Conservation (phyloP, 2,113 vertebrate species). For the Engraulis encrasicolus region DNA sequence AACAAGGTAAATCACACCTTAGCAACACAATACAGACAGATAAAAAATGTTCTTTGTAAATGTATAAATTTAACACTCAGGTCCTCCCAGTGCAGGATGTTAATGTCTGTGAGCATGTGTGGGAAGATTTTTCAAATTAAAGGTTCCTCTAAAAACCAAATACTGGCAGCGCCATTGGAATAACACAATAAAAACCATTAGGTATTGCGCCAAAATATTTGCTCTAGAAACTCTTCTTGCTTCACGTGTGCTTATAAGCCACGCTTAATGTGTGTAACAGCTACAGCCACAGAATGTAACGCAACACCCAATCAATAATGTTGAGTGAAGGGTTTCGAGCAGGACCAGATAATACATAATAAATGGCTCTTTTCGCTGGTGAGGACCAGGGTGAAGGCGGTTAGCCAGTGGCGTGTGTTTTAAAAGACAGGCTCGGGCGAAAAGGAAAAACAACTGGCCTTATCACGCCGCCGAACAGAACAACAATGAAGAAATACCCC, state of each 20-base stretch:
- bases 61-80: too few relatives aligned
- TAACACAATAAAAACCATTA: not conserved
- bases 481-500: slow-evolving; percentile 14
- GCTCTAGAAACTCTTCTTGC: not conserved
- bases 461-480: slow-evolving; percentile 4
- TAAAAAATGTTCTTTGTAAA: too few relatives aligned
- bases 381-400: not conserved
- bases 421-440: not conserved
- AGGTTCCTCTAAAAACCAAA: not conserved
- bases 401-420: not conserved
- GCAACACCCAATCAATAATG: slow-evolving; percentile 8
- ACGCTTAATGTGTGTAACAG: slow-evolving; percentile 9
- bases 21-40: too few relatives aligned
- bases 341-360: not conserved
- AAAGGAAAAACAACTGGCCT: slow-evolving; percentile 15
- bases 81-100: not conserved
- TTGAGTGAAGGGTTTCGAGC: not conserved
- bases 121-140: not conserved
- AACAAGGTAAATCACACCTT: too few relatives aligned
- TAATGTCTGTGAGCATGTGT: not conserved
- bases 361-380: not conserved
- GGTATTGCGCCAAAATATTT: not conserved
- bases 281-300: not conserved
- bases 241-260: not conserved
- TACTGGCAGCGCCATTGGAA: not conserved